Evolutionary conservation across 2,797 vertebrate species (phyloP).

Genomic region (Anableps anableps): DNA sequence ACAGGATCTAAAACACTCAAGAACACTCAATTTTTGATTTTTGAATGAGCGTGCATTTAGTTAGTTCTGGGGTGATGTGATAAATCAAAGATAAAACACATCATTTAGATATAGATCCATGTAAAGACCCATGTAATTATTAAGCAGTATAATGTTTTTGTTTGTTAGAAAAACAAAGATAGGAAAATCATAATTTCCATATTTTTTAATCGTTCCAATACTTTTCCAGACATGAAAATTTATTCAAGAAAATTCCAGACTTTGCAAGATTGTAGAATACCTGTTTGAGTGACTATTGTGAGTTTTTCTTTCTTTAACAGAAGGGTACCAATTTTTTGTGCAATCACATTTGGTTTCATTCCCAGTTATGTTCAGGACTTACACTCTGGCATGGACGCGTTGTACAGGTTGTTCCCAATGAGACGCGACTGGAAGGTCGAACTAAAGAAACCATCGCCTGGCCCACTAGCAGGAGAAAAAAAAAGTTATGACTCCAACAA

Average conservation of each 20-base stretch:
- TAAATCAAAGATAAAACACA: background rate
- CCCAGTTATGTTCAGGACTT: slow-evolving; percentile 67
- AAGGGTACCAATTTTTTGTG: background rate
- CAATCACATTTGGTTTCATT: slow-evolving; percentile 26
- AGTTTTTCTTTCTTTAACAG: background rate
- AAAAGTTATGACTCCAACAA: background rate
- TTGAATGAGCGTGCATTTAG: background rate
- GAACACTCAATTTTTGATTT: too few relatives aligned
- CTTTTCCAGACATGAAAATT: background rate
- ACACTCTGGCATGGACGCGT: slow-evolving; percentile 95
- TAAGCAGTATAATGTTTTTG: background rate
- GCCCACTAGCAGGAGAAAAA: slow-evolving; percentile 82
- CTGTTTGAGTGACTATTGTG: background rate
- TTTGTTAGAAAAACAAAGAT: background rate
- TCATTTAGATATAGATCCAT: background rate
- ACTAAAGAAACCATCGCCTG: slow-evolving; percentile 98
- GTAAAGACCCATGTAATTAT: background rate
- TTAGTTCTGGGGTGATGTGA: too few relatives aligned
- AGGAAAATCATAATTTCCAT: background rate
- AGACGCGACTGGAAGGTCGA: slow-evolving; percentile 97
- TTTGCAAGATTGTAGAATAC: background rate
- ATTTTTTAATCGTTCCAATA: background rate
- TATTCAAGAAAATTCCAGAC: background rate
- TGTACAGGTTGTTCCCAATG: slow-evolving; percentile 95
- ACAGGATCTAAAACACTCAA: too few relatives aligned